Base-by-base conservation (phyloP, 1,140 invertebrate species). In the Drosophila oshimai region DNA sequence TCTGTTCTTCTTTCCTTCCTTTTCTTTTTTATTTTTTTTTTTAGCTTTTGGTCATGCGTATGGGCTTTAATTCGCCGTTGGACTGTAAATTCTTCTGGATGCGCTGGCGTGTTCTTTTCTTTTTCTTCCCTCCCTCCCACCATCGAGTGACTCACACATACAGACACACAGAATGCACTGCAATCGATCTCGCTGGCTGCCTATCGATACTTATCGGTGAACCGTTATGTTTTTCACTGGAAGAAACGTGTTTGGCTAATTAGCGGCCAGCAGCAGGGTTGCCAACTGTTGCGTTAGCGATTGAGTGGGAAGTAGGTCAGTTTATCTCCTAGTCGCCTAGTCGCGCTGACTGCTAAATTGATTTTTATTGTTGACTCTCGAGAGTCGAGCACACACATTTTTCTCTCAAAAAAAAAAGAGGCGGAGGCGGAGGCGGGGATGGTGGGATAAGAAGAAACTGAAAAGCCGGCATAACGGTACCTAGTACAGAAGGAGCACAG, bases 31-130 rank as follows among this genome's bases (percentile, higher is more conserved):
- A n/a, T n/a, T n/a, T n/a, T n/a, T n/a, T n/a, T n/a, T n/a, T n/a
- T n/a, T n/a, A n/a, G n/a, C 42, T 83, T 64, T 58, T 74, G 57
- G 79, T 84, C 80, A 84, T 83, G 80, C 80, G 75, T 84, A 72
- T 80, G 57, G 67, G 65, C 65, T 84, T 72, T 80, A 73, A 75
- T 79, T 86, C 51, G 58, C 51, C 36, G 34, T 58, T 62, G 36
- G 13, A 41, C 57, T 57, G 51, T 61, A 36, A 61, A 55, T 62
- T 53, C 20, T 61, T 44, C 26, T 39, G 41, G 24, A 55, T 72
- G 33, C 53, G 57, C 34, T 60, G 57, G 53, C 49, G 53, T 53
- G 29, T 55, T 57, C 36, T 49, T 57, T 53, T 53, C 13, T 34
- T 34, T 46, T 50, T 12, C 6, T 42, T 10, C 9, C 2, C 34